Conservation (phyloP, 2,888 invertebrate genomes). For the Drosophila mimetica region DNA sequence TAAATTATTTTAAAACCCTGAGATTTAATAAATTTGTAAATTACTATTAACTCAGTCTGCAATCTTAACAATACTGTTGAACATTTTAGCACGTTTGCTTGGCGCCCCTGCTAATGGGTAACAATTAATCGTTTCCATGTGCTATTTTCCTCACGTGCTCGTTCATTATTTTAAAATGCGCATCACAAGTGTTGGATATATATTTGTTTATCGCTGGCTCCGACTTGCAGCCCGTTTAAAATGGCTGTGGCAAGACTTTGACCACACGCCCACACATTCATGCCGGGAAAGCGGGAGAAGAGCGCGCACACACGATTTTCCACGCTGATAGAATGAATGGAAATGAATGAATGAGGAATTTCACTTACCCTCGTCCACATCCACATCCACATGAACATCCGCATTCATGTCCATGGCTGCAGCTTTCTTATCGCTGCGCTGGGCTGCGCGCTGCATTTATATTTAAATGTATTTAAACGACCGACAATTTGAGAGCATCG, state of each 20-base stretch:
- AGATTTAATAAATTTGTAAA: no score
- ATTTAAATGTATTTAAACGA: constrained; percentile 80
- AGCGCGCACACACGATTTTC: constrained; percentile 47
- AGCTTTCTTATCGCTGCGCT: constrained; percentile 45
- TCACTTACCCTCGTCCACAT: constrained; percentile 53
- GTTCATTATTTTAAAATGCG: constrained; percentile 73
- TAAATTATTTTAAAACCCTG: no score
- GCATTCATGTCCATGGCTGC: constrained; percentile 37
- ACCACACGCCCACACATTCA: constrained; percentile 21
- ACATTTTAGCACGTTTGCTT: neutral
- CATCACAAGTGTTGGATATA: constrained; percentile 69
- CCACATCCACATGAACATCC: constrained; percentile 15
- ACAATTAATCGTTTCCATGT: constrained; percentile 20
- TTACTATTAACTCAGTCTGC: no score
- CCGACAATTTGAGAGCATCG: constrained; percentile 77
- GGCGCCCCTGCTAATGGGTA: constrained; percentile 17
- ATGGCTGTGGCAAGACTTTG: constrained; percentile 56
- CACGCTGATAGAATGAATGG: constrained; percentile 70
- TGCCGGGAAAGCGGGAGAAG: constrained; percentile 1
- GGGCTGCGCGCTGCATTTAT: constrained; percentile 63
- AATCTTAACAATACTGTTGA: neutral
- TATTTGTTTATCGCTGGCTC: constrained; percentile 66
- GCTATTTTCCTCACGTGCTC: constrained; percentile 12
- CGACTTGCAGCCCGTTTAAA: constrained; percentile 49
- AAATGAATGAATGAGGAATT: constrained; percentile 73